Evolutionary conservation across 2,888 invertebrate species (phyloP).

Genomic region (Dendrolimus houi): DNA sequence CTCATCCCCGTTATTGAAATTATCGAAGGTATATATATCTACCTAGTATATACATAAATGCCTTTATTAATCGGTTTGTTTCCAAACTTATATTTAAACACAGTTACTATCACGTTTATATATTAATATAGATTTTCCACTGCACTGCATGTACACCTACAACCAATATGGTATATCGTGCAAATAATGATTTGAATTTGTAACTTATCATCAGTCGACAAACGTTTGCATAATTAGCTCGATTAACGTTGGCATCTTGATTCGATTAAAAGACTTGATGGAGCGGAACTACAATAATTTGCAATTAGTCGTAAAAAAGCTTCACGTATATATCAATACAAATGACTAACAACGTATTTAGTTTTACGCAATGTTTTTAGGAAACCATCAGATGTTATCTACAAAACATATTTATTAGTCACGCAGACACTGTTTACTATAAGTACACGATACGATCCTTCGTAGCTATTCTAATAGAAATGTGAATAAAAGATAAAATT

Average conservation of each 20-base stretch:
- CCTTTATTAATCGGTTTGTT: too few species aligned
- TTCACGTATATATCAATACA: not conserved
- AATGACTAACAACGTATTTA: not conserved
- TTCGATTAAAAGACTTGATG: not conserved
- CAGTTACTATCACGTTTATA: too few species aligned
- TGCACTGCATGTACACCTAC: too few species aligned
- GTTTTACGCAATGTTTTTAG: constrained; percentile 1
- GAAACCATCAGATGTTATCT: not conserved
- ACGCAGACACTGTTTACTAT: not conserved
- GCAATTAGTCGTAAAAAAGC: constrained; percentile 5
- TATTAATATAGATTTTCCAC: too few species aligned
- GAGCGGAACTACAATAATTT: not conserved
- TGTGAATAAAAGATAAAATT: not conserved
- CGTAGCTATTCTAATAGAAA: not conserved
- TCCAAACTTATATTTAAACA: too few species aligned
- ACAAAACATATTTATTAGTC: not conserved
- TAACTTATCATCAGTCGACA: not conserved
- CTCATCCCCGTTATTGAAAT: too few species aligned
- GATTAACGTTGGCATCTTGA: not conserved
- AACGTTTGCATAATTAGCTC: not conserved
- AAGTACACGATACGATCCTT: not conserved
- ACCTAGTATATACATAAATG: too few species aligned
- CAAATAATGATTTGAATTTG: constrained; percentile 2
- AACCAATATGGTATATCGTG: not conserved
- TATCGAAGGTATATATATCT: too few species aligned